Conservation (phyloP, 1,140 invertebrate species). For the Macrobrachium rosenbergii region DNA sequence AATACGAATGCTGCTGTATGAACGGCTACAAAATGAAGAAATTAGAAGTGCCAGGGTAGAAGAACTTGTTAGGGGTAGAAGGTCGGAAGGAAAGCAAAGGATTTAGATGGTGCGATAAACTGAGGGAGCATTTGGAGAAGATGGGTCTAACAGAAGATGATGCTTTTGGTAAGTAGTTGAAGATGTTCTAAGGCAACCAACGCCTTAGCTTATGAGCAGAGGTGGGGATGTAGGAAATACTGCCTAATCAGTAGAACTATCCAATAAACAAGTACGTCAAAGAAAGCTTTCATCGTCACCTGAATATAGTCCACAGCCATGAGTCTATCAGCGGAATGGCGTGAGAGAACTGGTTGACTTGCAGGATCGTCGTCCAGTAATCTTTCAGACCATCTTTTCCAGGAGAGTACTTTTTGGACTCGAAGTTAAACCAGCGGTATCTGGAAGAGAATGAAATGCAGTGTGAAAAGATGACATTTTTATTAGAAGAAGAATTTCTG, state of each 20-base stretch:
- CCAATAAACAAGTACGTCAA: background rate
- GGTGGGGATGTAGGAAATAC: background rate
- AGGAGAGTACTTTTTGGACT: background rate
- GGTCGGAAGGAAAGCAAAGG: too few species aligned
- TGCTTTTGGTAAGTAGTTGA: too few species aligned
- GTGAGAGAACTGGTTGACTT: constrained; percentile 22
- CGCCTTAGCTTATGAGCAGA: too few species aligned
- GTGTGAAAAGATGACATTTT: background rate
- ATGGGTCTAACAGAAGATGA: too few species aligned
- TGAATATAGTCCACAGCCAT: constrained; percentile 30
- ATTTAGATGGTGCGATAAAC: too few species aligned
- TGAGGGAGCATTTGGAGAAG: too few species aligned
- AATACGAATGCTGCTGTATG: too few species aligned
- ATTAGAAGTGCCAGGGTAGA: too few species aligned
- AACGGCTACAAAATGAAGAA: too few species aligned
- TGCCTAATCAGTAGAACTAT: background rate
- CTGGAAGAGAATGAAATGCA: background rate
- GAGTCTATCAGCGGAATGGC: background rate
- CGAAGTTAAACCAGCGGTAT: constrained; percentile 47
- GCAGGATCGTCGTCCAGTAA: background rate
- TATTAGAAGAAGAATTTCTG: background rate
- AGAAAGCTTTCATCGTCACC: background rate
- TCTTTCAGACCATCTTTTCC: background rate
- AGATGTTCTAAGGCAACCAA: too few species aligned
- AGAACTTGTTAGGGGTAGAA: too few species aligned